Conservation (phyloP, 2,797 vertebrate genomes). For the Brachymystax lenok region DNA sequence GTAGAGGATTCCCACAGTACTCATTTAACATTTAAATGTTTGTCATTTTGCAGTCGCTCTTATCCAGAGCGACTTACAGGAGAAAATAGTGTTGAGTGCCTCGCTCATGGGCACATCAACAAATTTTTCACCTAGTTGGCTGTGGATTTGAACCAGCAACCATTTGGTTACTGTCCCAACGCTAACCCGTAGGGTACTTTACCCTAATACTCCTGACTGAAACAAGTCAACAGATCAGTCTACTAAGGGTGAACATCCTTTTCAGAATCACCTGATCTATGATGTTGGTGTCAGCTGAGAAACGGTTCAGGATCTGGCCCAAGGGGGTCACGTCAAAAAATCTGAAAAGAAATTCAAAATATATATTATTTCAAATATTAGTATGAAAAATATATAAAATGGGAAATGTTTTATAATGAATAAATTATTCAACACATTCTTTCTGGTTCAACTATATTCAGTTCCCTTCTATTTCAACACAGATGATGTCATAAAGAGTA, state of each 20-base stretch:
- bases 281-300: constrained; percentile 97
- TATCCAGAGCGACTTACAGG: no score
- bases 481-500: neutral
- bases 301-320: constrained; percentile 95
- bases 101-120: no score
- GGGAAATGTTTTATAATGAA: neutral
- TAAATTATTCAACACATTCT: neutral
- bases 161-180: no score
- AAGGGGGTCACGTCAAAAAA: constrained; percentile 96
- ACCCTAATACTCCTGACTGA: no score
- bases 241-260: neutral
- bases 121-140: no score
- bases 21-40: no score
- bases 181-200: no score
- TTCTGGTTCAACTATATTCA: neutral
- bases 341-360: constrained; percentile 67
- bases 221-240: neutral
- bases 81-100: no score
- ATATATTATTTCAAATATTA: neutral
- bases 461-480: neutral
- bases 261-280: constrained; percentile 87
- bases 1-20: no score
- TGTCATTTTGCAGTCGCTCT: no score
- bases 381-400: neutral
- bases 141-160: no score